These are phyloP conservation scores for Microdon myrmicae DNA, from an alignment of 2,888 invertebrate genomes.

Conservation along the genomic window DNA sequence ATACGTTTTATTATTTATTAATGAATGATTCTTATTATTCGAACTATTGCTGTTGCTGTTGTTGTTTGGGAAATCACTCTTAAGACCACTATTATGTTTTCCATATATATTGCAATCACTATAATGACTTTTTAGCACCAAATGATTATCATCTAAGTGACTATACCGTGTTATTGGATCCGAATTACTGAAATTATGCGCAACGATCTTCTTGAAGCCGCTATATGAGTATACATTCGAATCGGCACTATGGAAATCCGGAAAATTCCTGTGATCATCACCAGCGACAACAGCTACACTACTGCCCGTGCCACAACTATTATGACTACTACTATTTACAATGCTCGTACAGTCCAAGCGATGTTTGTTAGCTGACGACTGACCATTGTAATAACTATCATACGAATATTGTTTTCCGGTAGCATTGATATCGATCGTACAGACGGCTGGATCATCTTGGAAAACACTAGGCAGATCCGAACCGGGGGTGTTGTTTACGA, in stretches of 20 bases:
- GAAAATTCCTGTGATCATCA: slow-evolving; percentile 52
- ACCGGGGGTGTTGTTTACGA: slow-evolving; percentile 50
- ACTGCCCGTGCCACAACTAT: slow-evolving; percentile 50
- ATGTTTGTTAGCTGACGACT: slow-evolving; percentile 44
- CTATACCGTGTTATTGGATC: slow-evolving; percentile 58
- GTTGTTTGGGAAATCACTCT: slow-evolving; percentile 56
- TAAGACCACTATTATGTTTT: slow-evolving; percentile 59
- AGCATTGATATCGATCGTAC: slow-evolving; percentile 56
- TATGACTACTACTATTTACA: slow-evolving; percentile 56
- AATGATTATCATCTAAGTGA: slow-evolving; percentile 54
- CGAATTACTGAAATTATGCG: slow-evolving; percentile 59
- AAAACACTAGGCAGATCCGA: slow-evolving; percentile 50
- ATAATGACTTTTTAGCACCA: slow-evolving; percentile 63
- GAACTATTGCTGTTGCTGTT: slow-evolving; percentile 53
- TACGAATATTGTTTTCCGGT: slow-evolving; percentile 62
- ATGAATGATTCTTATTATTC: slow-evolving; percentile 59
- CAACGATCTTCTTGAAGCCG: slow-evolving; percentile 55
- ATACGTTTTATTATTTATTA: slow-evolving; percentile 65
- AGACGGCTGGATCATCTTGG: slow-evolving; percentile 57
- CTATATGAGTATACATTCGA: slow-evolving; percentile 43
- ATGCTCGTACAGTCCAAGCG: slow-evolving; percentile 50
- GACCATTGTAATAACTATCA: slow-evolving; percentile 55
- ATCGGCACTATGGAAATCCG: slow-evolving; percentile 46
- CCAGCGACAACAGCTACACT: slow-evolving; percentile 50
- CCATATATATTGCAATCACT: slow-evolving; percentile 63